These are phyloP conservation scores for Oxygymnocypris stewartii DNA, from an alignment of 2,113 vertebrate genomes.

Conservation along the genomic window DNA sequence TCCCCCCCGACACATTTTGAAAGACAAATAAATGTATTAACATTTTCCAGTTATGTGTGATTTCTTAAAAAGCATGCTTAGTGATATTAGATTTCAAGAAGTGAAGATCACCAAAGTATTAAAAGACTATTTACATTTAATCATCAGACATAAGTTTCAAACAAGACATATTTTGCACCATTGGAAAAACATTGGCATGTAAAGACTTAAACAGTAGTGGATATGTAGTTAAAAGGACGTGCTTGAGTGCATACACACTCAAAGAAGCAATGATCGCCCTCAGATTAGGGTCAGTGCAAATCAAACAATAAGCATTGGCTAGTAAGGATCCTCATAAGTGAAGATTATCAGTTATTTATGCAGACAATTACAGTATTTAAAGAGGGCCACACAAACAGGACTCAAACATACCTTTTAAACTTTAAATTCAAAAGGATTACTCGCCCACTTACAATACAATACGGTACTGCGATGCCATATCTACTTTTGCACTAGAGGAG, in stretches of 20 bases:
- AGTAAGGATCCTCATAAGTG: background rate
- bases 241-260: slow-evolving; percentile 7
- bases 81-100: background rate
- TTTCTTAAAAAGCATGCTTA: background rate
- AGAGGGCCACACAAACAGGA: background rate
- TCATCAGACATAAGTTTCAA: background rate
- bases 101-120: background rate
- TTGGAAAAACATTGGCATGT: background rate
- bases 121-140: slow-evolving; percentile 19
- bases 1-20: background rate
- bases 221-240: slow-evolving; percentile 16
- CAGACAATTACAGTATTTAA: background rate
- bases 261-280: background rate
- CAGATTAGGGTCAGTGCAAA: background rate
- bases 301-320: slow-evolving; percentile 4
- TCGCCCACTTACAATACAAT: background rate
- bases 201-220: slow-evolving; percentile 4
- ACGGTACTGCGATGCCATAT: background rate
- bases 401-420: slow-evolving; percentile 5
- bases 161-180: slow-evolving; percentile 36
- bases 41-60: background rate
- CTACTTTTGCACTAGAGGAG: background rate
- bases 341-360: background rate
- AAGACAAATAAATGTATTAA: background rate
- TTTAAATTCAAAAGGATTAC: background rate